A percentile compares a stretch with the other conserved stretches of the same genome.
Conservation (phyloP, 2,888 invertebrate genomes). For the Drosophila recens region DNA sequence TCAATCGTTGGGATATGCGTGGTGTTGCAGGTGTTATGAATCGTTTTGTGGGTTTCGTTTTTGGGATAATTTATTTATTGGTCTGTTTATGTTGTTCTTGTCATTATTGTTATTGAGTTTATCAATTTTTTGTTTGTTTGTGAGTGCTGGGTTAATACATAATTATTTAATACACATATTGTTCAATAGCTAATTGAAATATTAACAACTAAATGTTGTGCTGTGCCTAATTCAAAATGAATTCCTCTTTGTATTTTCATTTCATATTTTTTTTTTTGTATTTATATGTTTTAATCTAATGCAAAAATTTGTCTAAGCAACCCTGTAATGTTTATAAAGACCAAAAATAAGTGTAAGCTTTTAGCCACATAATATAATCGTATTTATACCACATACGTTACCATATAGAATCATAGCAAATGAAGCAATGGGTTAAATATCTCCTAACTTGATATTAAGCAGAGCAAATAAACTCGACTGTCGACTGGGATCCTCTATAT, state of each 20-base stretch:
- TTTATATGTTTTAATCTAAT: slow-evolving; percentile 51
- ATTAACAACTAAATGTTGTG: slow-evolving; percentile 60
- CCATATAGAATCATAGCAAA: slow-evolving; percentile 36
- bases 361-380: slow-evolving; percentile 51
- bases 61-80: slow-evolving; percentile 34
- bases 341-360: slow-evolving; percentile 62
- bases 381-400: slow-evolving; percentile 18
- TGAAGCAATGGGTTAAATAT: slow-evolving; percentile 16
- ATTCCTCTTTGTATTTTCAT: slow-evolving; percentile 8
- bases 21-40: slow-evolving; percentile 68
- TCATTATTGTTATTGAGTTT: background rate
- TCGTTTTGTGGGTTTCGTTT: slow-evolving; percentile 51
- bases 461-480: slow-evolving; percentile 27
- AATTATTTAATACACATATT: slow-evolving; percentile 11
- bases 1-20: slow-evolving; percentile 82
- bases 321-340: slow-evolving; percentile 75
- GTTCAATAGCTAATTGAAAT: slow-evolving; percentile 48
- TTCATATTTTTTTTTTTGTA: background rate
- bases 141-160: slow-evolving; percentile 27
- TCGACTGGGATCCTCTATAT: slow-evolving; percentile 7
- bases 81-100: slow-evolving; percentile 29
- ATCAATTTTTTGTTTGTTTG: background rate
- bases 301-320: slow-evolving; percentile 82
- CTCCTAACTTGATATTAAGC: slow-evolving; percentile 24
- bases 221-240: slow-evolving; percentile 36